These are phyloP conservation scores for Pavo muticus DNA, from an alignment of 2,113 vertebrate genomes.

Conservation along the genomic window DNA sequence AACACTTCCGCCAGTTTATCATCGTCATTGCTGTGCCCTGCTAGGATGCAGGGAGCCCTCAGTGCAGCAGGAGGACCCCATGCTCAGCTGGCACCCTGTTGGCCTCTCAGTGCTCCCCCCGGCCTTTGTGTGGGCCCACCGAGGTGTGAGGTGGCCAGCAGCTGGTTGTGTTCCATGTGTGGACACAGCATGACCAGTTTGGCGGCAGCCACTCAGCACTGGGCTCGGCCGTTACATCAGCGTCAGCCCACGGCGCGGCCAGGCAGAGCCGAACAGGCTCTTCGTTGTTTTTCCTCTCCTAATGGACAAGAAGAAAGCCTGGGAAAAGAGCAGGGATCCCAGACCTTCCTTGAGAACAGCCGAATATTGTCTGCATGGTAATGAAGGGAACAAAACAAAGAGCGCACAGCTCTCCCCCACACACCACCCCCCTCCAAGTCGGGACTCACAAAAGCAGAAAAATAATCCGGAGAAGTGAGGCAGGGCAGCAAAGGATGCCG, in stretches of 20 bases:
- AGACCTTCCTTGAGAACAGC: conserved; percentile 74
- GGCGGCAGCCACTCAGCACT: conserved; percentile 81
- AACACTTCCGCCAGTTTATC: not conserved
- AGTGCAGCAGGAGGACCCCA: conserved; percentile 57
- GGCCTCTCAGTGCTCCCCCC: conserved; percentile 71
- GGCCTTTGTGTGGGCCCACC: conserved; percentile 72
- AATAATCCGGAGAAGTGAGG: not conserved
- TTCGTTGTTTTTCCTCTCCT: conserved; percentile 69
- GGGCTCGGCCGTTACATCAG: conserved; percentile 77
- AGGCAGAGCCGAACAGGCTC: conserved; percentile 68
- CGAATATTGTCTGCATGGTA: conserved; percentile 58
- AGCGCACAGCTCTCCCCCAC: not conserved
- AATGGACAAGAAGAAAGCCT: conserved; percentile 72
- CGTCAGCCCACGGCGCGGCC: conserved; percentile 71
- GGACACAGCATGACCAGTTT: conserved; percentile 83
- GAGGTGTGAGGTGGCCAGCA: conserved; percentile 76
- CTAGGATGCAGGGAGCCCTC: not conserved
- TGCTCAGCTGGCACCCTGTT: conserved; percentile 83
- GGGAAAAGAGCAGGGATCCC: conserved; percentile 74
- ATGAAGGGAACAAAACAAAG: conserved; percentile 51
- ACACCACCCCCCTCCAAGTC: not conserved
- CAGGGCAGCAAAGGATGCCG: not conserved
- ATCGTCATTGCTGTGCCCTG: not conserved
- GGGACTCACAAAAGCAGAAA: not conserved
- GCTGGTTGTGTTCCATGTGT: conserved; percentile 73